phyloP scores from a whole-genome alignment of 2,888 invertebrate species.

The Tetrapedia diversipes region DNA sequence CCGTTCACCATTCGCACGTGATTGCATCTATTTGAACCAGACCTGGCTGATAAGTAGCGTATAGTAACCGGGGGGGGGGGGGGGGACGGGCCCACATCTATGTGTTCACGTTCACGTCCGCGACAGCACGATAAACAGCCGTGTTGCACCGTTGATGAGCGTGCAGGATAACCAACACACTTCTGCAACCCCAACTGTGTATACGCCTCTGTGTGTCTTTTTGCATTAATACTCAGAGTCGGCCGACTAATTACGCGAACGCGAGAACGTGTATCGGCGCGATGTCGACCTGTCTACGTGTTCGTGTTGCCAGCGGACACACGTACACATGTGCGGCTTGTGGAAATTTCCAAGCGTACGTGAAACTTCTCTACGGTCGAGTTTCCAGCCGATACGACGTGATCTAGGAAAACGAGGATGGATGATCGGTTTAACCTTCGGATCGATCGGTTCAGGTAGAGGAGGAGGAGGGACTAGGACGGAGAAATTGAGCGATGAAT shows the following conservation, averaged over 20 bases:
- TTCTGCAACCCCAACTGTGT: not conserved
- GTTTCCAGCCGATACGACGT: not conserved
- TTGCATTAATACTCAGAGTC: slow-evolving; percentile 37
- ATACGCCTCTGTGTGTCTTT: slow-evolving; percentile 2
- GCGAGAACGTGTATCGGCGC: not conserved
- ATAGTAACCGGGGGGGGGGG: not conserved
- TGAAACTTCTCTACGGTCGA: slow-evolving; percentile 18
- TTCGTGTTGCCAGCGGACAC: slow-evolving; percentile 9
- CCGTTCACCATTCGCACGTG: slow-evolving; percentile 20
- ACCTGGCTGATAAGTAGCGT: slow-evolving; percentile 15
- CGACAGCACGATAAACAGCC: slow-evolving; percentile 23
- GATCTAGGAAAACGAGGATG: slow-evolving; percentile 2
- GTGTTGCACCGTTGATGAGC: slow-evolving; percentile 25
- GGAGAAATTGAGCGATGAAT: not conserved
- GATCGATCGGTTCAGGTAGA: no score
- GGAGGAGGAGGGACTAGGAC: no score
- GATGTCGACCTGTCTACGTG: not conserved
- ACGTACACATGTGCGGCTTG: no score
- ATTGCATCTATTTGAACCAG: slow-evolving; percentile 19
- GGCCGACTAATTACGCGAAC: slow-evolving; percentile 37
- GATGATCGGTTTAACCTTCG: no score
- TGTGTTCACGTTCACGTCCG: slow-evolving; percentile 4
- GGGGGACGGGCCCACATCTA: no score
- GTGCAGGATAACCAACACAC: slow-evolving; percentile 37
- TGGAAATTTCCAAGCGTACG: slow-evolving; percentile 68